Conservation (phyloP, 2,888 invertebrate species). For the Drosophila ezoana region DNA sequence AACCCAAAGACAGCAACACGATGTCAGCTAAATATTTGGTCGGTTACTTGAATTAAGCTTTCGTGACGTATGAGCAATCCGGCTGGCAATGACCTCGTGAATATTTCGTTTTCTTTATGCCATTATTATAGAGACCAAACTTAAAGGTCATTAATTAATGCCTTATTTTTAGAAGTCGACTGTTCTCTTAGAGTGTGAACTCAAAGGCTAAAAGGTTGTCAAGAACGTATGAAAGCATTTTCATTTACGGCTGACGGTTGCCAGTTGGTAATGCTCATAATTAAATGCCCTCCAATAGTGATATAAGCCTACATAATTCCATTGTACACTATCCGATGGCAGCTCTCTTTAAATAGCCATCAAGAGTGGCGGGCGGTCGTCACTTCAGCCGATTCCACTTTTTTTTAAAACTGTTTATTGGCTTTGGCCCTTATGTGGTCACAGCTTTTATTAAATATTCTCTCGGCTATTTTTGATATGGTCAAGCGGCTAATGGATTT, state of each 20-base stretch:
- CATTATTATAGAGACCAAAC: not conserved
- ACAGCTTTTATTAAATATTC: conserved; percentile 8
- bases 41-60: not conserved
- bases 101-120: not conserved
- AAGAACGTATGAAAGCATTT: conserved; percentile 1
- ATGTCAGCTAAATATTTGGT: conserved; percentile 1
- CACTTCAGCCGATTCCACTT: conserved; percentile 8
- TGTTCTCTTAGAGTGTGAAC: no score
- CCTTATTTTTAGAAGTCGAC: not conserved
- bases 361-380: conserved; percentile 2
- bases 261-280: conserved; percentile 11
- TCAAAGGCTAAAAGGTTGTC: conserved; percentile 8
- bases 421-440: conserved; percentile 19
- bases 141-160: conserved; percentile 6
- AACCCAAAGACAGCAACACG: not conserved
- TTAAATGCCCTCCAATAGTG: conserved; percentile 7
- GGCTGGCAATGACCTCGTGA: conserved; percentile 1
- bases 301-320: not conserved
- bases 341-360: conserved; percentile 22
- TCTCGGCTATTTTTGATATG: not conserved
- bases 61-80: conserved; percentile 11
- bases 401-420: conserved; percentile 15
- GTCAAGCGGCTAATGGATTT: conserved; percentile 19
- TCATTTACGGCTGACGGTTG: not conserved
- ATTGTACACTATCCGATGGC: not conserved